Percentiles rank a stretch among this genome's conserved stretches.
Evolutionary conservation across 2,797 vertebrate genomes (phyloP).

Genomic region (Cygnus olor): DNA sequence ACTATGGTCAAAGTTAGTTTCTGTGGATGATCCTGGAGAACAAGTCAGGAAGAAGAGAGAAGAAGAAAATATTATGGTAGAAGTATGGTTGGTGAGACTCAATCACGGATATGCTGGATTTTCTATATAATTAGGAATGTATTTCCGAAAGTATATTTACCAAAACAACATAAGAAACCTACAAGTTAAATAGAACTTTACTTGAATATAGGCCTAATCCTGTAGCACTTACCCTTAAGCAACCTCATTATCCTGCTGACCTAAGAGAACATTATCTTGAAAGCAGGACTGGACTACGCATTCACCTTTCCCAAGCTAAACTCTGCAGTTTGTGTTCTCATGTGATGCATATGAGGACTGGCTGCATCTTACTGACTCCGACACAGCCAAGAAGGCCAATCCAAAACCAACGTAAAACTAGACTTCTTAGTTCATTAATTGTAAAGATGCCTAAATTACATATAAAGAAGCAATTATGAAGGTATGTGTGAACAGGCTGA

Average conservation of each 20-base stretch:
- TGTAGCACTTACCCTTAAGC: background rate
- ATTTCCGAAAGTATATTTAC: background rate
- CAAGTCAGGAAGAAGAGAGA: background rate
- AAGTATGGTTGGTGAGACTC: background rate
- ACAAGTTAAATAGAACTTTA: background rate
- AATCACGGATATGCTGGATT: background rate
- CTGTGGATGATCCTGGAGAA: background rate
- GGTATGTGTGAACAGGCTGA: background rate
- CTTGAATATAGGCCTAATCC: background rate
- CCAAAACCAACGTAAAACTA: background rate
- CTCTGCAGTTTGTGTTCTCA: background rate
- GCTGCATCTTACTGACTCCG: background rate
- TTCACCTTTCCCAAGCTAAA: background rate
- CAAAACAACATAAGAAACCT: background rate
- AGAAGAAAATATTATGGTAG: background rate
- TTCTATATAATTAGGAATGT: background rate
- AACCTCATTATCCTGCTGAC: background rate
- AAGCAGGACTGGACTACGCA: background rate
- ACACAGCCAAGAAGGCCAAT: background rate
- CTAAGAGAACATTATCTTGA: background rate
- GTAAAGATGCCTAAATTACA: background rate
- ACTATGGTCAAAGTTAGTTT: background rate
- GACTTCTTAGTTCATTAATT: background rate
- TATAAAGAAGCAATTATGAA: background rate
- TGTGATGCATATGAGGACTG: fast-evolving